Conservation (phyloP, 2,797 vertebrate species). For the Molossus alvarezi region DNA sequence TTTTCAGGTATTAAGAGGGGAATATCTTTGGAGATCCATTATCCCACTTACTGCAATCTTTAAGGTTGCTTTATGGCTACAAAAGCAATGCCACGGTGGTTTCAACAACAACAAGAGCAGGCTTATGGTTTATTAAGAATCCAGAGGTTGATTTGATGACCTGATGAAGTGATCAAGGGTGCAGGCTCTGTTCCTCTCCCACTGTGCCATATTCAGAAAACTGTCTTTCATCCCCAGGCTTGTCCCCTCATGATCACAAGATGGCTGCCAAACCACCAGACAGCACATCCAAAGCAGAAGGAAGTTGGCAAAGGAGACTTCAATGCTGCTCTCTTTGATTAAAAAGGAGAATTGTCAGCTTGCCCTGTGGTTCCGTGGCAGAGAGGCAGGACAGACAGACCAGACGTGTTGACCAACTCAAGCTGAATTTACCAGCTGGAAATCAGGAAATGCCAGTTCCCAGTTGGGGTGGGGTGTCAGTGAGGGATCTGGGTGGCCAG, state of each 20-base stretch:
- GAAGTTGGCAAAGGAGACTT: not conserved
- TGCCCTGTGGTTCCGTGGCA: not conserved
- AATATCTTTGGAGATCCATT: not conserved
- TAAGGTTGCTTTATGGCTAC: not conserved
- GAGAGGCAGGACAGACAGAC: not conserved
- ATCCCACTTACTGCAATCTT: not conserved
- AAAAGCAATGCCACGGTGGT: not conserved
- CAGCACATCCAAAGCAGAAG: conserved; percentile 7
- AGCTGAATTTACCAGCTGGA: not conserved
- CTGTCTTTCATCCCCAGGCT: not conserved
- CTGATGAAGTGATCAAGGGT: not conserved
- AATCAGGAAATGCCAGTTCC: not conserved
- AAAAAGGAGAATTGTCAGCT: not conserved
- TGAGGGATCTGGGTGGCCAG: not conserved
- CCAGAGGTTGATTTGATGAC: not conserved
- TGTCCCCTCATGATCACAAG: not conserved
- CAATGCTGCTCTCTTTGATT: not conserved
- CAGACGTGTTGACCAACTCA: not conserved
- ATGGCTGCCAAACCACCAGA: conserved; percentile 10
- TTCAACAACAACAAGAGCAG: not conserved
- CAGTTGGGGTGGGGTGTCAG: not conserved
- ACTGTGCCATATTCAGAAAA: not conserved
- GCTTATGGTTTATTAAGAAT: not conserved
- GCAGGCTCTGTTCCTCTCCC: not conserved
- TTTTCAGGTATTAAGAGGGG: not conserved